These are phyloP conservation scores for Apogon hyalosoma DNA, from an alignment of 2,797 vertebrate genomes.

Conservation along the genomic window DNA sequence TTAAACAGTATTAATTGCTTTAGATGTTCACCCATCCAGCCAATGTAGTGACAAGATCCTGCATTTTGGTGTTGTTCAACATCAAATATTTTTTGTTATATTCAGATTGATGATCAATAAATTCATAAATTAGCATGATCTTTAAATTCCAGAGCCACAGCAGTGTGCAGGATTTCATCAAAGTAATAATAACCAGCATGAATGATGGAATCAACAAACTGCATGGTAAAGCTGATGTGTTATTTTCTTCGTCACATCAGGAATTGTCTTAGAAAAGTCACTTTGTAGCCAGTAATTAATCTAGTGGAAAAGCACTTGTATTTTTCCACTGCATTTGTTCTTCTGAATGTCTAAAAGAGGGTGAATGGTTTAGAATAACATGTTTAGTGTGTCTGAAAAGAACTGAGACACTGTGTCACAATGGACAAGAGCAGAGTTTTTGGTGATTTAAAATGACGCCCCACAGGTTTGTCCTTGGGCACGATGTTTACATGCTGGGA, in stretches of 20 bases:
- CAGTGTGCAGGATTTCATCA: no score
- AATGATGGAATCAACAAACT: background rate
- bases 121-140: no score
- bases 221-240: background rate
- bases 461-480: slow-evolving; percentile 4
- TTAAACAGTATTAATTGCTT: no score
- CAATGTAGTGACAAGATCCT: no score
- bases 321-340: background rate
- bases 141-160: no score
- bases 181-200: background rate
- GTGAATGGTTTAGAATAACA: slow-evolving; percentile 21
- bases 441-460: slow-evolving; percentile 16
- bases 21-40: no score
- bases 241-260: background rate
- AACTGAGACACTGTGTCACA: slow-evolving; percentile 2
- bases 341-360: background rate
- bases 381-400: background rate
- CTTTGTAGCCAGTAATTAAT: background rate
- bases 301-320: background rate
- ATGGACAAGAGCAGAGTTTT: background rate
- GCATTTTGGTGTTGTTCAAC: no score
- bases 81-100: no score
- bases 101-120: no score
- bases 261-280: slow-evolving; percentile 3
- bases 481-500: slow-evolving; percentile 7